phyloP scores from a whole-genome alignment of 2,888 invertebrate genomes.

The Yponomeuta sedellus region DNA sequence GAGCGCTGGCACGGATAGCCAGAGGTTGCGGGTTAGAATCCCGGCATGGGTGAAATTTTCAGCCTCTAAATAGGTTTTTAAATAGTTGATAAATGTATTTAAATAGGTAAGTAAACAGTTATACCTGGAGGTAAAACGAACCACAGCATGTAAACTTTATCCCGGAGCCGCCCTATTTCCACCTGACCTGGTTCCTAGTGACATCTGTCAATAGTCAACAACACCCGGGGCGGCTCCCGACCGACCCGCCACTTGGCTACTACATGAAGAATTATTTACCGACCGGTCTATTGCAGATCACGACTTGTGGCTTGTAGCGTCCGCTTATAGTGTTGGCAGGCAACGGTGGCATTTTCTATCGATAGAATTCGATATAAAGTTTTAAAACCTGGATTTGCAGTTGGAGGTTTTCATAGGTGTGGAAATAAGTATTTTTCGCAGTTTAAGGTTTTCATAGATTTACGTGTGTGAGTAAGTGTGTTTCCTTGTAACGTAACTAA shows the following conservation, averaged over 20 bases:
- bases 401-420: too few relatives aligned
- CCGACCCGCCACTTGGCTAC: background rate
- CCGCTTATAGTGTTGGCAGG: background rate
- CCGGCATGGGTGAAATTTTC: too few relatives aligned
- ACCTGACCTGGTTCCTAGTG: background rate
- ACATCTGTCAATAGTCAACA: background rate
- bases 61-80: too few relatives aligned
- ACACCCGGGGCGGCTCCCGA: background rate
- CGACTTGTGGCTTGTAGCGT: background rate
- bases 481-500: too few relatives aligned
- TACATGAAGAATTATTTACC: background rate
- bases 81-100: too few relatives aligned
- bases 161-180: background rate
- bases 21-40: too few relatives aligned
- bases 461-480: too few relatives aligned
- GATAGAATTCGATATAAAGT: background rate
- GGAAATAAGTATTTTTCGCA: too few relatives aligned
- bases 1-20: too few relatives aligned
- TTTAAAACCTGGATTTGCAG: too few relatives aligned
- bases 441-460: too few relatives aligned
- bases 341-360: background rate
- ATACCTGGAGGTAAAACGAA: background rate
- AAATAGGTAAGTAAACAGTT: too few relatives aligned
- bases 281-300: background rate
- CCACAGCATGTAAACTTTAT: background rate